These are phyloP conservation scores for Datnioides undecimradiatus DNA, from an alignment of 2,113 vertebrate species.

Conservation along the genomic window DNA sequence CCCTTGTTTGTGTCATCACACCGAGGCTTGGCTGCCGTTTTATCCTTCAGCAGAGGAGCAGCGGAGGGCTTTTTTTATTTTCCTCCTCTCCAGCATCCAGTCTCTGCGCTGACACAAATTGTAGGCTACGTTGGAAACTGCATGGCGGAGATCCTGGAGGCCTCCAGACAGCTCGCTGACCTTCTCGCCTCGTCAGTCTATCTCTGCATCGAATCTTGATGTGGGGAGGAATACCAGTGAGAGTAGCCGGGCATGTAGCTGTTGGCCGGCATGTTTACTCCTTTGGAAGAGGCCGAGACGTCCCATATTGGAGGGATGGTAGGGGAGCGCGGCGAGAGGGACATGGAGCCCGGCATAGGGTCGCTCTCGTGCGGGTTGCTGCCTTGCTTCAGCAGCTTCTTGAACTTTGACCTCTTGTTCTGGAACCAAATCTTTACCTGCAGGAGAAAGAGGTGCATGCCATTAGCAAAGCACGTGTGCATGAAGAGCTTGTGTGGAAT, in stretches of 20 bases:
- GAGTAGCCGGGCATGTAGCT: constrained; percentile 99
- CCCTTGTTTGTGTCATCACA: constrained; percentile 72
- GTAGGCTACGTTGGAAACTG: constrained; percentile 75
- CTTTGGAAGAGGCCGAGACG: constrained; percentile 96
- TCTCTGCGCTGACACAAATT: constrained; percentile 74
- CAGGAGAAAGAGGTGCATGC: constrained; percentile 1
- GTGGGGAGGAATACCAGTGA: constrained; percentile 98
- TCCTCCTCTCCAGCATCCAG: constrained; percentile 63
- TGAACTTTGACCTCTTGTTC: constrained; percentile 99
- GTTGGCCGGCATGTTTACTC: constrained; percentile 97
- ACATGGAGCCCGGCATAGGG: constrained; percentile 92
- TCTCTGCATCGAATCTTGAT: constrained; percentile 99
- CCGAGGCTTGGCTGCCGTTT: constrained; percentile 53
- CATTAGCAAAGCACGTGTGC: constrained; percentile 1
- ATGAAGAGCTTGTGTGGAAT: not conserved
- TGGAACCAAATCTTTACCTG: constrained; percentile 99
- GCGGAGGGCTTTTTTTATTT: not conserved
- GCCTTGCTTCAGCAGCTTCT: constrained; percentile 98
- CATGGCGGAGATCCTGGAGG: constrained; percentile 63
- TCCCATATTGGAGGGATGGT: constrained; percentile 98
- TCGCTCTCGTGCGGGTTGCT: constrained; percentile 95
- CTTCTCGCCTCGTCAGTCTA: constrained; percentile 75
- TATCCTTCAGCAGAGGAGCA: constrained; percentile 60
- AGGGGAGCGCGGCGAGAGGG: constrained; percentile 95
- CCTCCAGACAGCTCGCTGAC: constrained; percentile 70